These are phyloP conservation scores for Daktulosphaira vitifoliae DNA, from an alignment of 1,140 invertebrate species.

Conservation along the genomic window DNA sequence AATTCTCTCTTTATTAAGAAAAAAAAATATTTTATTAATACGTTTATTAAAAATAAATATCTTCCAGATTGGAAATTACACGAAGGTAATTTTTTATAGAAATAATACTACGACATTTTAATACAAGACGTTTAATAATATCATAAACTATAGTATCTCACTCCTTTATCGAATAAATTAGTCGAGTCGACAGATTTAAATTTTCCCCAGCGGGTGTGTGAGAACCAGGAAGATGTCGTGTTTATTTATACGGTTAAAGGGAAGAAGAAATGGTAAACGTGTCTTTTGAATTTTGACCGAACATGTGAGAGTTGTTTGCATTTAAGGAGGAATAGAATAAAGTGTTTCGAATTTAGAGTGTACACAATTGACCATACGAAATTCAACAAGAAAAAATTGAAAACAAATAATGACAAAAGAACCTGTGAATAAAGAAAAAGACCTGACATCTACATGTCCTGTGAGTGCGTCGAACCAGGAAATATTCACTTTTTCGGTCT, in stretches of 20 bases:
- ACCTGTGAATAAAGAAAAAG: slow-evolving; percentile 4
- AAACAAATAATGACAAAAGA: slow-evolving; percentile 14
- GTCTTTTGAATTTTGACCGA: slow-evolving; percentile 4
- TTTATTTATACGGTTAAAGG: not conserved
- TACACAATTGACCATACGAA: slow-evolving; percentile 27
- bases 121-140: too few species aligned
- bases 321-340: slow-evolving; percentile 3
- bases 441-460: slow-evolving; percentile 1
- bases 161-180: too few species aligned
- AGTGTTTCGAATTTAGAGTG: slow-evolving; percentile 13
- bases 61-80: too few species aligned
- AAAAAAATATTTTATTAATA: too few species aligned
- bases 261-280: not conserved
- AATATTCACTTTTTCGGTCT: slow-evolving; percentile 23
- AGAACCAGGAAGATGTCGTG: slow-evolving; percentile 19
- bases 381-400: not conserved
- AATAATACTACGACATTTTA: too few species aligned
- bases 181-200: too few species aligned
- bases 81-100: too few species aligned
- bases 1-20: too few species aligned
- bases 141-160: too few species aligned
- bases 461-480: slow-evolving; percentile 33
- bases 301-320: not conserved
- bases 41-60: too few species aligned
- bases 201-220: slow-evolving; percentile 20